Evolutionary conservation across 2,113 vertebrate genomes (phyloP).

Genomic region (Ondatra zibethicus): DNA sequence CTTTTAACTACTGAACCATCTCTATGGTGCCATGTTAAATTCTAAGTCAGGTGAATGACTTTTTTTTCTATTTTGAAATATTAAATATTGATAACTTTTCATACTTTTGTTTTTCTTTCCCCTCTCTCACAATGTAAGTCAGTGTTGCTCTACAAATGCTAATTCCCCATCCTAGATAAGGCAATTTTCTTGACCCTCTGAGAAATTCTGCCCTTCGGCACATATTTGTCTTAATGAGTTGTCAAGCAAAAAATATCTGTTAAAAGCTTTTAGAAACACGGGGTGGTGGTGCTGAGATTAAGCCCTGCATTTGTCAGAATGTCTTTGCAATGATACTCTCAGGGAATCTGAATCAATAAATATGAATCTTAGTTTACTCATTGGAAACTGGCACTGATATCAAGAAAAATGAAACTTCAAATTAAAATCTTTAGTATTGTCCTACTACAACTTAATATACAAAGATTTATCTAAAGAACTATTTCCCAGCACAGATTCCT

Average conservation of each 20-base stretch:
- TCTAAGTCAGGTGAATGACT: constrained; percentile 28
- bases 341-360: constrained; percentile 44
- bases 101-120: background rate
- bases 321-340: constrained; percentile 32
- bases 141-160: background rate
- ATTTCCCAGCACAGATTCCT: constrained; percentile 32
- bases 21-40: background rate
- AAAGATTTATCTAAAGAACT: constrained; percentile 41
- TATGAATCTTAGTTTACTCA: background rate
- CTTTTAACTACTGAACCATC: background rate
- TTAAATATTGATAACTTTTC: constrained; percentile 5
- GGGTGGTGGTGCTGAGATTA: background rate
- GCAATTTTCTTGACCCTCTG: constrained; percentile 35
- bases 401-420: constrained; percentile 29
- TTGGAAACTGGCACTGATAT: background rate
- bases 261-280: constrained; percentile 44
- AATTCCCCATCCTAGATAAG: background rate
- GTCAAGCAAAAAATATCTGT: constrained; percentile 48
- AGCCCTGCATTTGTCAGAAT: constrained; percentile 47
- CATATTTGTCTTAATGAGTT: constrained; percentile 48
- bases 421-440: constrained; percentile 10
- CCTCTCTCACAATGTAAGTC: background rate
- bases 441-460: background rate
- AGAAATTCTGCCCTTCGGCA: constrained; percentile 28
- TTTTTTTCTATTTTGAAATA: constrained; percentile 45